These are phyloP conservation scores for Aurelia aurita complex sp. Pacific DNA, from an alignment of 30 jellyfish, hydroid and myxozoan species.

Conservation along the genomic window DNA sequence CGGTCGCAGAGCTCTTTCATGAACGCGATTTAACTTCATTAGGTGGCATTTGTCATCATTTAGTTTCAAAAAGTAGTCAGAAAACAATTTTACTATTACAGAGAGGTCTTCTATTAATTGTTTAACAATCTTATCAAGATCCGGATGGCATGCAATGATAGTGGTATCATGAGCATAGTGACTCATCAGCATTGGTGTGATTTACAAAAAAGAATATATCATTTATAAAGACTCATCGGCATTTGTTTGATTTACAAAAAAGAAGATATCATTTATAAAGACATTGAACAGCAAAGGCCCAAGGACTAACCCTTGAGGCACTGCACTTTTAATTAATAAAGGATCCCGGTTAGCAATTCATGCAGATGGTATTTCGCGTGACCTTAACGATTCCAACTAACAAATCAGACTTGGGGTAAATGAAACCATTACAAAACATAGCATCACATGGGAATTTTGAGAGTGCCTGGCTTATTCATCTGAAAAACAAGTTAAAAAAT, in stretches of 20 bases:
- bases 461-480: too few relatives aligned
- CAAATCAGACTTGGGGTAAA: too few relatives aligned
- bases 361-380: too few relatives aligned
- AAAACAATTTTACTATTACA: constrained; percentile 32
- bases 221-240: not conserved
- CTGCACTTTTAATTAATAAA: not conserved
- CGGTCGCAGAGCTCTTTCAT: too few relatives aligned
- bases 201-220: not conserved
- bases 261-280: too few relatives aligned
- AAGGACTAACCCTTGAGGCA: constrained; percentile 13
- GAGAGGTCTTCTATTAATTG: constrained; percentile 36
- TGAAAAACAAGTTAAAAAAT: too few relatives aligned
- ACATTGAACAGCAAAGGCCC: not conserved
- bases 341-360: too few relatives aligned
- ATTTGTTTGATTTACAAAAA: too few relatives aligned
- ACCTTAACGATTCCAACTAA: too few relatives aligned
- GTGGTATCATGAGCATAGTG: constrained; percentile 35
- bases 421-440: too few relatives aligned
- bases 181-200: not conserved
- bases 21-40: not conserved
- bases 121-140: constrained; percentile 17
- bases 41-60: constrained; percentile 38
- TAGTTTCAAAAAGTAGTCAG: constrained; percentile 42
- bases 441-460: too few relatives aligned
- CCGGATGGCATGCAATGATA: not conserved